Conservation (phyloP, 2,888 invertebrate genomes). For the Epinotia nisella region DNA sequence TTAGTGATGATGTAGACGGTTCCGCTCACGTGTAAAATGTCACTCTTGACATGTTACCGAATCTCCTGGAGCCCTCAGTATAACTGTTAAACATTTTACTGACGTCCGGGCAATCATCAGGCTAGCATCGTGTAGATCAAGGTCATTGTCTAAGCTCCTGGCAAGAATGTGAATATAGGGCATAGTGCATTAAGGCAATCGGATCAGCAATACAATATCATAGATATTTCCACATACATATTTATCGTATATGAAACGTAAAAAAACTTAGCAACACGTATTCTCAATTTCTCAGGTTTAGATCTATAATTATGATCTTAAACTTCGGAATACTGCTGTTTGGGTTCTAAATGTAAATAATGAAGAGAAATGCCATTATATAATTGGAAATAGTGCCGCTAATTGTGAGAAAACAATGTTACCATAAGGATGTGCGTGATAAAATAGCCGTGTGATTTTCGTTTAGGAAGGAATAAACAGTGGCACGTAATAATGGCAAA, state of each 20-base stretch:
- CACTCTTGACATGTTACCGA: too few relatives aligned
- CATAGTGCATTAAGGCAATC: too few relatives aligned
- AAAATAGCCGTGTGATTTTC: background rate
- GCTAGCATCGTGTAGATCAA: too few relatives aligned
- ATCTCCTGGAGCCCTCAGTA: too few relatives aligned
- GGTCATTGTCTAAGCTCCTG: too few relatives aligned
- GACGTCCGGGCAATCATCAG: too few relatives aligned
- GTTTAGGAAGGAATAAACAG: background rate
- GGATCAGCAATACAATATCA: background rate
- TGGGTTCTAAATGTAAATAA: background rate
- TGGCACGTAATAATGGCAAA: background rate
- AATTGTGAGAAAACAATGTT: slow-evolving; percentile 4
- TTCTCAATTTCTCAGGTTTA: background rate
- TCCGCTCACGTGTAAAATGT: too few relatives aligned
- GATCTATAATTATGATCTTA: too few relatives aligned
- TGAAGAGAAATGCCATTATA: background rate
- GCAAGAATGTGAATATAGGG: too few relatives aligned
- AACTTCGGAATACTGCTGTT: background rate
- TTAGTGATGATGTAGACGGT: too few relatives aligned
- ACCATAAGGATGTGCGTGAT: background rate
- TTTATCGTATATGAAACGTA: background rate
- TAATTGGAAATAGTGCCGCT: background rate
- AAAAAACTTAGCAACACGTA: background rate
- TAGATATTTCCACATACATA: background rate
- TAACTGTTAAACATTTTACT: too few relatives aligned